A percentile compares a stretch with the other conserved stretches of the same genome.
Evolutionary conservation across 1,140 invertebrate genomes (phyloP).

Genomic region (Centruroides sculpturatus): DNA sequence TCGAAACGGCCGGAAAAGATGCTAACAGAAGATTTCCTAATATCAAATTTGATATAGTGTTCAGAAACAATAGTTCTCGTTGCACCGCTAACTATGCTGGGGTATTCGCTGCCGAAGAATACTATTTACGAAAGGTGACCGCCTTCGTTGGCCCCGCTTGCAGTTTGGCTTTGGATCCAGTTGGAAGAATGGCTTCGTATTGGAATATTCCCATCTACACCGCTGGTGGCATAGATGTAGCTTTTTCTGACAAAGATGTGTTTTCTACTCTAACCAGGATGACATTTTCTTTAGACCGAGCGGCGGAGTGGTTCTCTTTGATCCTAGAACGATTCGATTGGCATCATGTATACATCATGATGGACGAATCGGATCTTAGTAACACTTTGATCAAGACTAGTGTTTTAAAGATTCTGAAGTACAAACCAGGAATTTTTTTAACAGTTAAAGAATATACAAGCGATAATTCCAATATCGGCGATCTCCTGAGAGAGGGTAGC

Average conservation of each 20-base stretch:
- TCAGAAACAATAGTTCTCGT: too few species aligned
- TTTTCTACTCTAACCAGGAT: constrained; percentile 70
- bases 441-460: too few species aligned
- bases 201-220: constrained; percentile 61
- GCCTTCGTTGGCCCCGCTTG: constrained; percentile 31
- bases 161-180: constrained; percentile 66
- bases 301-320: background rate
- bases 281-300: constrained; percentile 56
- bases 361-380: too few species aligned
- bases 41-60: too few species aligned
- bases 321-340: constrained; percentile 52
- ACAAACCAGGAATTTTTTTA: too few species aligned
- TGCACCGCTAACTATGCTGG: background rate
- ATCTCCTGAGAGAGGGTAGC: too few species aligned
- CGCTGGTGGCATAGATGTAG: constrained; percentile 40
- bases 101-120: constrained; percentile 16
- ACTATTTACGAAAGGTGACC: constrained; percentile 12
- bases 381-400: too few species aligned
- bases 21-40: too few species aligned
- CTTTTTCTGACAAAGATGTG: constrained; percentile 69
- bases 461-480: too few species aligned
- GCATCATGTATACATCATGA: constrained; percentile 43
- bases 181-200: constrained; percentile 43
- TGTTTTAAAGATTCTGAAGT: too few species aligned
- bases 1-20: too few species aligned